A percentile compares a stretch with the other conserved stretches of the same genome.
Evolutionary conservation across 2,888 invertebrate genomes (phyloP).

Genomic region (Chloromyia formosa): DNA sequence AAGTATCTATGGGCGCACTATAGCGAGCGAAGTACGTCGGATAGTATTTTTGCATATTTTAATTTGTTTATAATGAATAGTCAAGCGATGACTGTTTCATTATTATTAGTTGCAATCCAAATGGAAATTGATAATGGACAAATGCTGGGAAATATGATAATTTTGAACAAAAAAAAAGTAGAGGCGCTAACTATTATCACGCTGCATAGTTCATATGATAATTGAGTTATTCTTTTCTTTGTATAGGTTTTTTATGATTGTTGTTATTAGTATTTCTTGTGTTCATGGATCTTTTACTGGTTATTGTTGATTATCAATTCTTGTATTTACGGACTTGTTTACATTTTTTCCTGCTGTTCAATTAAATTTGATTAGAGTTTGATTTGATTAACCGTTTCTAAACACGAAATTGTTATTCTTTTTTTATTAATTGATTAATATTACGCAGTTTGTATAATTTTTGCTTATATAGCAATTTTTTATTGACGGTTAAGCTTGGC

Average conservation of each 20-base stretch:
- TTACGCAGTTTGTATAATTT: too few relatives aligned
- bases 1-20: too few relatives aligned
- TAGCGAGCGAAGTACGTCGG: constrained; percentile 7
- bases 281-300: background rate
- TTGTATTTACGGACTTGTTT: constrained; percentile 10
- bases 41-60: constrained; percentile 23
- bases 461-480: too few relatives aligned
- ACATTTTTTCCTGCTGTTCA: background rate
- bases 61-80: constrained; percentile 23
- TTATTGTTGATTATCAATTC: constrained; percentile 25
- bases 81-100: constrained; percentile 25
- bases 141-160: constrained; percentile 30
- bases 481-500: too few relatives aligned
- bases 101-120: constrained; percentile 24
- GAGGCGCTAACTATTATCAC: constrained; percentile 15
- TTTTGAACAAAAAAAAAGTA: constrained; percentile 6
- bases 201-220: background rate
- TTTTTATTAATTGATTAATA: too few relatives aligned
- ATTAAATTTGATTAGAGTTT: background rate
- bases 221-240: constrained; percentile 18
- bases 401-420: too few relatives aligned
- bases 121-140: constrained; percentile 21
- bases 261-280: too few relatives aligned
- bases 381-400: too few relatives aligned
- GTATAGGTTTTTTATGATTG: constrained; percentile 12